Base-by-base conservation (phyloP, 2,113 vertebrate genomes). In the Geococcyx californianus region DNA sequence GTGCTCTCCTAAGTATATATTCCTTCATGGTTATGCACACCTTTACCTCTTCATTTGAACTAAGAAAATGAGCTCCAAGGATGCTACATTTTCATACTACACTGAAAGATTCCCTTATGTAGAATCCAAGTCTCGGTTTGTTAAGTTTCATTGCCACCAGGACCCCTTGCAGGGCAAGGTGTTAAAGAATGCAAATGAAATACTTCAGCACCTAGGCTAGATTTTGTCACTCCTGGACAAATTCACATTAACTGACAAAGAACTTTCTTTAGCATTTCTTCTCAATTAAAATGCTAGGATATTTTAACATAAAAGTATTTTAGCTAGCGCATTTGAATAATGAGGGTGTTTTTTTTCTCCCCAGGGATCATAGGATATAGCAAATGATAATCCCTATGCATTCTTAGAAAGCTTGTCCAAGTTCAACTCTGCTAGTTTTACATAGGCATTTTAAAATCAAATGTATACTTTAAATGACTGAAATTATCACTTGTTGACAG, bases 301-400 rank as follows among this genome's bases (percentile, higher is more conserved):
- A 34, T 51, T 55, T 23, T 20, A 2, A 56, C 40, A 7, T 34
- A 31, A 16, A 5, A 25, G 2, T 36, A 34, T 84, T 92, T 88
- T 70, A 51, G 8, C 4, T 49, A 29, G 2, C 17, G 4, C 12
- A 59, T 45, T 80, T 73, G 13, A 40, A 16, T 36, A 82, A 68
- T 2, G 7, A 42, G 1, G 1, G n/a, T n/a, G n/a, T n/a, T n/a
- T 1, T 66, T 49, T 63, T 89, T 87, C 69, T 26, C 3, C 6
- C 29, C 19, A 13, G 33, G 4, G 6, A 59, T 56, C 73, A n/a
- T 16, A 54, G 14, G 7, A 26, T 36, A 8, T 8, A 49, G 9
- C 8, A 85, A 75, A 38, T 47, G 2, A 14, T 59, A 28, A 2
- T 6, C 28, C 68, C 16, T 13, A 23, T 29, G 7, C 9, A 16